phyloP scores from a whole-genome alignment of 2,888 invertebrate genomes.

The Acanthosepion pharaonis region DNA sequence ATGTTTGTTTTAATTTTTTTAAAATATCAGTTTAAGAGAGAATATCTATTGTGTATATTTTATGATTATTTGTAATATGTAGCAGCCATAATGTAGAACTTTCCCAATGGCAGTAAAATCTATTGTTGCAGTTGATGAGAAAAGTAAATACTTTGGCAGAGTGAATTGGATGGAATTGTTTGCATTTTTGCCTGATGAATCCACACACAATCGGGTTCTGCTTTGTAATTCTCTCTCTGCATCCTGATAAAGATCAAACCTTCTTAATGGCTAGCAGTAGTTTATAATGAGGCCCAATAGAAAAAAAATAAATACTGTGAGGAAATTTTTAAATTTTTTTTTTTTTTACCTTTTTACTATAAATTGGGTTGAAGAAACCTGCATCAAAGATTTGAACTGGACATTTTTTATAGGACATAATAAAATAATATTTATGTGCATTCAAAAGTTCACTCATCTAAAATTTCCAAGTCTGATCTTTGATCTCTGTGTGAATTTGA shows the following conservation, averaged over 20 bases:
- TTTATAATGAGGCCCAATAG: not conserved
- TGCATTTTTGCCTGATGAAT: slow-evolving; percentile 13
- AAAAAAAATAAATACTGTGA: not conserved
- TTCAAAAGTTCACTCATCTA: not conserved
- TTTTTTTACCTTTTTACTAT: not conserved
- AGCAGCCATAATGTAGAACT: not conserved
- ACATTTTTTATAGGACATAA: not conserved
- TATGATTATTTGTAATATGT: not conserved
- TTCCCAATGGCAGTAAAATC: not conserved
- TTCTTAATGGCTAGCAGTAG: not conserved
- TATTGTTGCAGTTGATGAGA: slow-evolving; percentile 33
- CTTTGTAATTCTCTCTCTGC: not conserved
- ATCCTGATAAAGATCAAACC: not conserved
- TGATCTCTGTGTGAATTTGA: not conserved
- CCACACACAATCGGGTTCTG: not conserved
- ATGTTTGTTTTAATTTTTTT: not conserved
- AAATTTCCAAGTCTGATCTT: not conserved
- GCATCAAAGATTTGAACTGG: not conserved
- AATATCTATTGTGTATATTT: not conserved
- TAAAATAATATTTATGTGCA: not conserved
- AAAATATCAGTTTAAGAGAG: not conserved
- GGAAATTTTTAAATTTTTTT: too few species aligned
- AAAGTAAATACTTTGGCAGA: slow-evolving; percentile 9
- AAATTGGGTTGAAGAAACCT: not conserved
- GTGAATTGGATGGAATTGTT: not conserved